Base-by-base conservation (phyloP, 2,113 vertebrate genomes). In the Engystomops pustulosus region DNA sequence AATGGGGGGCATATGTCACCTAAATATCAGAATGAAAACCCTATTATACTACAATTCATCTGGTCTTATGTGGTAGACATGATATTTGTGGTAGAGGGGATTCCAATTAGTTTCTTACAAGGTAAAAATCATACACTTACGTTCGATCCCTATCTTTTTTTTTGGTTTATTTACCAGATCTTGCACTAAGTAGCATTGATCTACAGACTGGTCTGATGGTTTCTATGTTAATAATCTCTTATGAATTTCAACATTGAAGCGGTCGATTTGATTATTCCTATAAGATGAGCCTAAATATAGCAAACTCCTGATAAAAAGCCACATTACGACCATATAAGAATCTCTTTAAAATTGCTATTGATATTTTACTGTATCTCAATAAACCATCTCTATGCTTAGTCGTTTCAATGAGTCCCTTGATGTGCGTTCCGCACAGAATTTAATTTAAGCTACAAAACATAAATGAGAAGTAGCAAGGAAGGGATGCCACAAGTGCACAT, bases 321-420 rank as follows among this genome's bases (percentile, higher is more conserved):
- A 34, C 60, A 34, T 65, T 65, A 65, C 15, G 1, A 32, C 62
- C 30, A 36, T 67, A 9, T 67, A 67, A 34, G 62, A 36, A 67
- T 20, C 62, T 67, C 62, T 67, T 36, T 36, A 67, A 36, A 67
- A 67, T 67, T 34, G 62, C 36, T 34, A 67, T 67, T 67, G 62
- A 36, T 36, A 67, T 67, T 67, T 67, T 36, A 67, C 62, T 67
- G 15, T 36, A 20, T 30, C 62, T 20, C 30, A 67, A 67, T 67
- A 34, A 67, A 67, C 62, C 17, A 67, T 36, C 32, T 36, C 32
- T 67, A 18, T 20, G 32, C 62, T 67, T 67, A 18, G 32, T 20
- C 18, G 6, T 36, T 36, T 67, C 62, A 65, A 65, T 18, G 17
- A 67, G 62, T 36, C 62, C 62, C 62, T 67, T 34, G 32, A 36